A percentile compares a stretch with the other conserved stretches of the same genome.
Conservation (phyloP, 2,888 invertebrate genomes). For the Zaprionus lineosus region DNA sequence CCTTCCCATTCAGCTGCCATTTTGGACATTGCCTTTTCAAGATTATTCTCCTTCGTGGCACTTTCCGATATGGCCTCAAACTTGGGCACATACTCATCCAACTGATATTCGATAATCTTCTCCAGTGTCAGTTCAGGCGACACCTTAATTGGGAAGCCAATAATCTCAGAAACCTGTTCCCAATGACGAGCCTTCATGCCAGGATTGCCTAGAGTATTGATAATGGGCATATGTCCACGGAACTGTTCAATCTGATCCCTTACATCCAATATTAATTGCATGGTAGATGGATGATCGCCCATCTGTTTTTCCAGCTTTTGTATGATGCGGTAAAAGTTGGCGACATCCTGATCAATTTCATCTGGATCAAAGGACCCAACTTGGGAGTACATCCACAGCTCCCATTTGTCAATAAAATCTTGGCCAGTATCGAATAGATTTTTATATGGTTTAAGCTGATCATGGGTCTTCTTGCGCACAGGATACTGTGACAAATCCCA, state of each 20-base stretch:
- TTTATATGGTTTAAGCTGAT: conserved; percentile 92
- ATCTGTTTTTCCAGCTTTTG: conserved; percentile 95
- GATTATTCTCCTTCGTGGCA: conserved; percentile 96
- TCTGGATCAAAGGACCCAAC: conserved; percentile 94
- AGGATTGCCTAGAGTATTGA: conserved; percentile 96
- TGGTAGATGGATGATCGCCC: conserved; percentile 88
- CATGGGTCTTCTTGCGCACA: conserved; percentile 89
- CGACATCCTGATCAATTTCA: conserved; percentile 87
- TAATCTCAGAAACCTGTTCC: conserved; percentile 96
- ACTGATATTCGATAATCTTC: conserved; percentile 94
- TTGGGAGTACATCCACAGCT: conserved; percentile 92
- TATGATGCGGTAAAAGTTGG: conserved; percentile 85
- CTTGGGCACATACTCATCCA: conserved; percentile 93
- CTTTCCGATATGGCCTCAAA: conserved; percentile 96
- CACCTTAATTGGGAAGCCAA: conserved; percentile 95
- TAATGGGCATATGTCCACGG: conserved; percentile 93
- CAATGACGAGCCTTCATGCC: conserved; percentile 96
- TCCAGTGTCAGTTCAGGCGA: conserved; percentile 91
- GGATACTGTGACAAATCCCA: conserved; percentile 96
- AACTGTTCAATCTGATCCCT: conserved; percentile 91
- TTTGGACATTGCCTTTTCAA: conserved; percentile 93
- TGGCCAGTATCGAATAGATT: conserved; percentile 94
- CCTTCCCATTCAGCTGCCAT: conserved; percentile 97
- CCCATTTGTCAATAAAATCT: conserved; percentile 92
- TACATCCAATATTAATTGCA: conserved; percentile 87